Base-by-base conservation (phyloP, 2,113 vertebrate genomes). In the Mirza zaza region DNA sequence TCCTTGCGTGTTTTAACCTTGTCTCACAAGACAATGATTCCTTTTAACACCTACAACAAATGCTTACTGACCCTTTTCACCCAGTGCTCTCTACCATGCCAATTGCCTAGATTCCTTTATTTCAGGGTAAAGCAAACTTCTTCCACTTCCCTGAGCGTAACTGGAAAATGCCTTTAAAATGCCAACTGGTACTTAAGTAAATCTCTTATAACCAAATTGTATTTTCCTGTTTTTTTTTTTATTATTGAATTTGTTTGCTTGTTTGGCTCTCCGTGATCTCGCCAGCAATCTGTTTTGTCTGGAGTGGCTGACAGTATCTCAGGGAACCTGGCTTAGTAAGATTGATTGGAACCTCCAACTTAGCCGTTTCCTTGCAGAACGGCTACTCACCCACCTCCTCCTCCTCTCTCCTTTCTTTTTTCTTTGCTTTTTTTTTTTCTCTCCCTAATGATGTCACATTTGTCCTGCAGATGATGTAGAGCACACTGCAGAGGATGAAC, bases 391-490 rank as follows among this genome's bases (percentile, higher is more conserved):
- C 70, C 81, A 25, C 61, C 67, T 48, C 70, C n/a, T 18, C 73
- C 91, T 18, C 73, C 91, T 52, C 45, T 59, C 27, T 45, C 17
- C 71, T 57, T 65, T 42, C 61, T 63, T 45, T 65, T 50, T 45
- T 20, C 8, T 20, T 32, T 4, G 21, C 3, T 23, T 67, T 67
- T 39, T 57, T 55, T 48, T 48, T 48, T 6, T 45, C 45, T 57
- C 32, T 32, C 98, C 99, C 99, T 99, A 99, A 99, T 99, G 99
- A 99, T 99, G 99, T 98, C 99, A 99, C 99, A 99, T 99, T 99
- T 99, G 99, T 99, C 99, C 99, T 99, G 98, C 96, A 98, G 99
- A 98, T 98, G 99, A 99, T 98, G 98, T 97, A 98, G 97, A 98
- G 98, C 97, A 95, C 96, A 81, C 97, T 90, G 94, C 94, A 52